These are phyloP conservation scores for Pangasius macronema DNA, from an alignment of 2,797 vertebrate species.

Conservation along the genomic window DNA sequence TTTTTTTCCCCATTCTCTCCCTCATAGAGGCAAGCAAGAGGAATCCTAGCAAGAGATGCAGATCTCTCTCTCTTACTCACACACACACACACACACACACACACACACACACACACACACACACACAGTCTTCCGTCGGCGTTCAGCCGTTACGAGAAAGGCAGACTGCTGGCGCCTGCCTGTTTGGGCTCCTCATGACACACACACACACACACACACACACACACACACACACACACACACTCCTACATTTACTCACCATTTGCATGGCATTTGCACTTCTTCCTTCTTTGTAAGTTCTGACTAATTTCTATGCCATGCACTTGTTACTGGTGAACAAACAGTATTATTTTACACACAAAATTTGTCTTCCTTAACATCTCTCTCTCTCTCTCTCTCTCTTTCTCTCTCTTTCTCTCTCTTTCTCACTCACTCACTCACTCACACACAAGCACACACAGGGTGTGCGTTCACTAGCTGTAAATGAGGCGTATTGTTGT, in stretches of 20 bases:
- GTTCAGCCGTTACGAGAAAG: conserved; percentile 81
- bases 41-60: conserved; percentile 55
- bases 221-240: conserved; percentile 29
- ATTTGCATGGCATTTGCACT: conserved; percentile 44
- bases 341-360: conserved; percentile 47
- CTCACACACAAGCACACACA: conserved; percentile 38
- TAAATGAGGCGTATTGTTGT: conserved; percentile 78
- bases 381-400: neutral
- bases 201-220: conserved; percentile 30
- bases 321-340: conserved; percentile 48
- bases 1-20: neutral
- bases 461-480: conserved; percentile 55
- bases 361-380: neutral
- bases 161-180: conserved; percentile 82
- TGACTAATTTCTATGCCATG: conserved; percentile 41
- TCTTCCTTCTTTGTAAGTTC: conserved; percentile 3
- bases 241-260: conserved; percentile 54
- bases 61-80: conserved; percentile 38
- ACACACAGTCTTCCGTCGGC: conserved; percentile 69
- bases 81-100: neutral
- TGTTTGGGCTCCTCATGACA: conserved; percentile 70
- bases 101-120: neutral
- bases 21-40: conserved; percentile 38
- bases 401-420: neutral
- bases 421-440: neutral